Evolutionary conservation across 2,797 vertebrate genomes (phyloP), one percentile per base, ranked within the genome.

Genomic region (Centropyge bicolor): DNA sequence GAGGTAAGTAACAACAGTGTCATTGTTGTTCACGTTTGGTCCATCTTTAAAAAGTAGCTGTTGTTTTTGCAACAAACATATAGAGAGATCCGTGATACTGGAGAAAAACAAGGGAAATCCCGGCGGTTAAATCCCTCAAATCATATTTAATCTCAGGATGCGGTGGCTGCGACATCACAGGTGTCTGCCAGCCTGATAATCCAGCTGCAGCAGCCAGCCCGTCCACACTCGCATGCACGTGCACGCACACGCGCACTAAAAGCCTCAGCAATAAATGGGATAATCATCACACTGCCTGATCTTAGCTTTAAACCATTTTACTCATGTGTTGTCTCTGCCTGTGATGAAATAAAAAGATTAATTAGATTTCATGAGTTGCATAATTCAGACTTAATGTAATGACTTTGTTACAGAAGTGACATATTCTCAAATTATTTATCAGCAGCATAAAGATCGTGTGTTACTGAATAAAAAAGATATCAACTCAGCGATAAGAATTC

Each of bases 1-100:
- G 78, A 98, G 94, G 98, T 99, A 91, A 97, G 94, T 48, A 35
- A 56, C 52, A 65, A 22, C 74, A 22, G 2, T 1, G 3, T 40
- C 35, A 20, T 49, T 80, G 76, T 75, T 74, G 54, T 68, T 81
- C 48, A 67, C 6, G 3, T 74, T 59, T 38, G 35, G 43, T 66
- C 56, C 6, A 0, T 60, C 67, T 45, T 81, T 63, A 63, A 70
- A 86, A 85, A 69, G 35, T 43, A 40, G 76, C 62, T 77, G 46
- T 77, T 90, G 78, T 90, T 90, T 89, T 86, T 67, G 64, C 52
- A 63, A 41, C 61, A 61, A 71, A 68, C 70, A 71, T 70, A 40
- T 76, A 82, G 75, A 70, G 5, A 66, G 48, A 65, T 46, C 59
- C 3, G 9, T 70, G 78, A 91, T 86, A 84, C 68, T 74, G 17